These are phyloP conservation scores for Tetheella fluctuosa DNA, from an alignment of 2,888 invertebrate genomes.

Conservation along the genomic window DNA sequence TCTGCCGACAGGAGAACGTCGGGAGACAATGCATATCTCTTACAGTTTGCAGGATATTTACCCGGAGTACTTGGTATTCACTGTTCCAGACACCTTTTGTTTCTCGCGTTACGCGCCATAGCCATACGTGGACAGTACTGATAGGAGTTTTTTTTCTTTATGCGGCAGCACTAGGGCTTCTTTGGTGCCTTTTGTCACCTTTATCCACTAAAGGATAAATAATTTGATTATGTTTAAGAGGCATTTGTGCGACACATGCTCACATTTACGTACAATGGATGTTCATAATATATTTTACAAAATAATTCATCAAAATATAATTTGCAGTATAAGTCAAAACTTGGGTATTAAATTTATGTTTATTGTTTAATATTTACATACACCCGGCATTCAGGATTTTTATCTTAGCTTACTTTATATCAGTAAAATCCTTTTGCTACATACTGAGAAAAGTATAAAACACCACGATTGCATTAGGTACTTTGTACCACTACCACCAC, in stretches of 20 bases:
- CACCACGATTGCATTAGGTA: slow-evolving; percentile 13
- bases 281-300: no score
- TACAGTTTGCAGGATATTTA: slow-evolving; percentile 44
- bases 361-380: no score
- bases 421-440: background rate
- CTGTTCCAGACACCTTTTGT: slow-evolving; percentile 56
- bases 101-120: slow-evolving; percentile 29
- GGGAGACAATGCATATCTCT: slow-evolving; percentile 60
- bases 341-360: no score
- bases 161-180: slow-evolving; percentile 11
- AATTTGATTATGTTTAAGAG: background rate
- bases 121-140: slow-evolving; percentile 4
- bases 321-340: no score
- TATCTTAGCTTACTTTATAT: background rate
- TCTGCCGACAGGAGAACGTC: slow-evolving; percentile 45
- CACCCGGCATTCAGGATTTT: background rate
- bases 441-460: slow-evolving; percentile 11
- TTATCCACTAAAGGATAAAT: slow-evolving; percentile 15
- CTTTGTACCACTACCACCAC: slow-evolving; percentile 34
- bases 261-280: background rate
- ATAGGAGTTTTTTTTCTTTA: background rate
- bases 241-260: background rate
- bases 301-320: no score
- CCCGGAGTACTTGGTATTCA: slow-evolving; percentile 22
- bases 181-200: slow-evolving; percentile 6